Evolutionary conservation across 2,888 invertebrate species (phyloP), one percentile per base, ranked within the genome.

Genomic region (Thera britannica): DNA sequence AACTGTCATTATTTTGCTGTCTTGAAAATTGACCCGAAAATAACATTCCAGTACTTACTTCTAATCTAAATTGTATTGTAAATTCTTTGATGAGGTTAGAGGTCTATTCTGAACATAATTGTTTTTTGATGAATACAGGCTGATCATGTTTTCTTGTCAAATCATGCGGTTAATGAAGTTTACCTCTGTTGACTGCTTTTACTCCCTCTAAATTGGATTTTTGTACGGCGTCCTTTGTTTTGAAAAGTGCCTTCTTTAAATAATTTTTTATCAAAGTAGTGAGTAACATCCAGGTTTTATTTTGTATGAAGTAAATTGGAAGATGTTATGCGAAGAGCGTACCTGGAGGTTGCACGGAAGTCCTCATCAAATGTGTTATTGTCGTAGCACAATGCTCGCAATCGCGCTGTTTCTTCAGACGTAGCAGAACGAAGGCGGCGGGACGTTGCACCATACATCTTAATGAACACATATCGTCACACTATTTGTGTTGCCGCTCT

Each of bases 151-250:
- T 85, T 89, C 84, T 86, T 89, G 92, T 87, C 88, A 88, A 90
- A 88, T 90, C 90, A 92, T 88, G 87, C 89, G 85, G 86, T 77
- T 90, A 90, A 92, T 91, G 88, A 89, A 88, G 83, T 81, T 84
- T 82, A 83, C 82, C 80, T 80, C 79, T 76, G 75, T 11, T 52
- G 63, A 63, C 71, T 74, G 72, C 72, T 71, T 73, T 72, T 65
- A 63, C 70, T 72, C 59, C 65, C 58, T 70, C 59, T 60, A 70
- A 72, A 72, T 74, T 69, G 55, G 38, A 52, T 71, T 75, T 74
- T 75, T 72, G 23, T 70, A 58, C 67, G 58, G 57, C 70, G 71
- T 41, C 44, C 62, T 58, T 68, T 72, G 62, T 61, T 65, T 73
- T 49, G 36, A 3, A 41, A 60, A 54, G 34, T 46, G 9, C 35